Evolutionary conservation across 2,113 vertebrate species (phyloP), one percentile per base, ranked within the genome.

Genomic region (Euleptes europaea): DNA sequence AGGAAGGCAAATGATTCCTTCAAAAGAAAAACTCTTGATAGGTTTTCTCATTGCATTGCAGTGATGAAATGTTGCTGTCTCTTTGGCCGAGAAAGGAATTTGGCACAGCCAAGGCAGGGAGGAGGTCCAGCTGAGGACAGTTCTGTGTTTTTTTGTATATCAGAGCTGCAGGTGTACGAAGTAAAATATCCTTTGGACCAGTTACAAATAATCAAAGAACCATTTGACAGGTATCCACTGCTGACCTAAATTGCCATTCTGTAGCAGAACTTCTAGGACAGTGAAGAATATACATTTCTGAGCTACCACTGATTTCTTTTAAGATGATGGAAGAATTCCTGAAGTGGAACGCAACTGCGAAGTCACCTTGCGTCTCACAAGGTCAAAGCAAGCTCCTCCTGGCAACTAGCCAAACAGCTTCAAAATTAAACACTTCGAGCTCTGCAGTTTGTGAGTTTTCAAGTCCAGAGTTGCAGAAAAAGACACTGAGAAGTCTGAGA

Each of bases 401-500:
- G 1, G 75, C 60, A 82, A 3, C 17, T 33, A 73, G 60, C 38
- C 72, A 84, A 35, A 89, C 51, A 69, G 4, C 7, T 70, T 35
- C 42, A 66, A 31, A 81, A 47, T 76, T 33, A 69, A 47, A 79
- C 47, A 1, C 33, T 19, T 11, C 0, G 0, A 71, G 77, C 38
- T 69, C 5, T 63, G 23, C 63, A 76, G 2, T 70, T 38, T 12
- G 78, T 49, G 81, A 77, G 79, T 86, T 89, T 79, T 67, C 71
- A 88, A 0, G 0, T 17, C 74, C 74, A 12, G 14, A 77, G 5
- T 76, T 47, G 80, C 85, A 14, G 40, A 72, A 75, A 78, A 28
- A 51, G 17, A 73, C n/a, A 35, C 33, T 76, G 73, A 69, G 0
- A 0, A 11, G 79, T 88, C 69, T 78, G 67, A 1, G 0, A 0